These are phyloP conservation scores for Triplophysa dalaica DNA, from an alignment of 2,113 vertebrate genomes.

Conservation along the genomic window DNA sequence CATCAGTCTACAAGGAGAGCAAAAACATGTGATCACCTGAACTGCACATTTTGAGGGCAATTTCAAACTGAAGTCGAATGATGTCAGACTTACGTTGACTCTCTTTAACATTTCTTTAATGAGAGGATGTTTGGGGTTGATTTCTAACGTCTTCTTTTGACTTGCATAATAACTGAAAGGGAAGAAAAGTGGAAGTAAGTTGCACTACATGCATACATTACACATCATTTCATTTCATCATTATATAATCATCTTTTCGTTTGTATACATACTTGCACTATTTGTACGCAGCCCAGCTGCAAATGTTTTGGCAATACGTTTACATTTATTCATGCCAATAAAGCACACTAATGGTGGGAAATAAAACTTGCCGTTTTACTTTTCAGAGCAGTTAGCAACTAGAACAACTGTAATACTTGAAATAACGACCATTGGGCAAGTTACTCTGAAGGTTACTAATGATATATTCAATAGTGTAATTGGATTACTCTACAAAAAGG, in stretches of 20 bases:
- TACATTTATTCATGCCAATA: neutral
- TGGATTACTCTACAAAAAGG: no score
- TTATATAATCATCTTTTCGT: no score
- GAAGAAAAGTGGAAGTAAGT: neutral
- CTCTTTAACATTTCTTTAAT: slow-evolving; percentile 93
- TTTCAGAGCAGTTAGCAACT: neutral
- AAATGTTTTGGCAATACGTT: no score
- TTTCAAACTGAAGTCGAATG: neutral
- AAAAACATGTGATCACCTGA: neutral
- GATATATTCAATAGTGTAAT: no score
- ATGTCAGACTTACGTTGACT: slow-evolving; percentile 77
- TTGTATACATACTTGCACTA: no score
- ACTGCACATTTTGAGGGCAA: neutral
- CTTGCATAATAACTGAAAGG: slow-evolving; percentile 89
- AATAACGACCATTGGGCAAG: no score
- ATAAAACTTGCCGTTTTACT: no score
- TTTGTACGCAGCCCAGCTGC: no score
- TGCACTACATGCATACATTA: neutral
- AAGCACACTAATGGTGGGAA: no score
- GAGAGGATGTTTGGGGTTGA: slow-evolving; percentile 95
- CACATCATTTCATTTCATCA: no score
- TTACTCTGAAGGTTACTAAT: no score
- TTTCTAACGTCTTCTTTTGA: slow-evolving; percentile 97
- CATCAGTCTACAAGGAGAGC: slow-evolving; percentile 74
- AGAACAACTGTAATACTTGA: neutral